phyloP scores from a whole-genome alignment of 2,113 vertebrate genomes.

The Myotis davidii region DNA sequence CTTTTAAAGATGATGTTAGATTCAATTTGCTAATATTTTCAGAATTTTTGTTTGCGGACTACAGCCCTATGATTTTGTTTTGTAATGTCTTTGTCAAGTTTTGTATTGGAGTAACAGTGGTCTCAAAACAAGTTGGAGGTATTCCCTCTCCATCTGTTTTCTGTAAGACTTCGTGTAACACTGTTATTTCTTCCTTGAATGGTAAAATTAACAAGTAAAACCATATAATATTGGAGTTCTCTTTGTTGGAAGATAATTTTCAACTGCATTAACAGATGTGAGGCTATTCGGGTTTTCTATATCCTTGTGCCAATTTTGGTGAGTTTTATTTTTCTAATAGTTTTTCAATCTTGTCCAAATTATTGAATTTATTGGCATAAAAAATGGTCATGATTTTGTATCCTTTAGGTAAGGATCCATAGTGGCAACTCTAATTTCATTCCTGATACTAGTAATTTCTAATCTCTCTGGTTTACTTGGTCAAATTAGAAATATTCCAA shows the following conservation, averaged over 20 bases:
- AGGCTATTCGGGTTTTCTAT: background rate
- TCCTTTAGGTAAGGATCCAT: background rate
- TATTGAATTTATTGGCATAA: background rate
- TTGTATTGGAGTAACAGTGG: background rate
- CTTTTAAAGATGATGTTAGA: background rate
- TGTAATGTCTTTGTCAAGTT: background rate
- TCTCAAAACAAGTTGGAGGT: background rate
- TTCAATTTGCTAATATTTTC: background rate
- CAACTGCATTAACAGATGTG: background rate
- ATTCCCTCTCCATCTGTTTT: background rate
- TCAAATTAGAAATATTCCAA: background rate
- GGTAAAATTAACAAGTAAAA: background rate
- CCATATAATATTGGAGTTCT: background rate
- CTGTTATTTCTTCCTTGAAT: background rate
- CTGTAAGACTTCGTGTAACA: background rate
- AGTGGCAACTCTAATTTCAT: background rate
- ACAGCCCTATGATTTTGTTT: background rate
- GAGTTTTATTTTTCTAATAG: background rate
- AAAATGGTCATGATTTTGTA: background rate
- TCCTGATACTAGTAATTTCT: background rate
- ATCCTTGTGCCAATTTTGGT: background rate
- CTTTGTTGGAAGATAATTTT: background rate
- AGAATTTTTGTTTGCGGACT: background rate
- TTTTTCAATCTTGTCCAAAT: background rate
- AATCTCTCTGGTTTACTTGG: background rate